Percentiles rank a stretch among this genome's conserved stretches.
Conservation (phyloP, 1,140 invertebrate species). For the Calliopsis andreniformis region DNA sequence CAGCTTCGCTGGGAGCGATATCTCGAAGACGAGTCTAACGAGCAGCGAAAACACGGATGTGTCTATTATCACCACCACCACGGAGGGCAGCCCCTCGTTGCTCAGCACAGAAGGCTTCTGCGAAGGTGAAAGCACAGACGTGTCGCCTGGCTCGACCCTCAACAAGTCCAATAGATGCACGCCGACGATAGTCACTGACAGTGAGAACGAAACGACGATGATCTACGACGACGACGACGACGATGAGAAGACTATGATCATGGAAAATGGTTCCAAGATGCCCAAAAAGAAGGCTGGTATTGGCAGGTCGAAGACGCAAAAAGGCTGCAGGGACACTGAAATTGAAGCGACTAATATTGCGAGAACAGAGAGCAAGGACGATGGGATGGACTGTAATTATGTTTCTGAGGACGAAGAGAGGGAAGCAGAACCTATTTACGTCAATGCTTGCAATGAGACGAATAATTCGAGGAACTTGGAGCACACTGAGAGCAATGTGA, state of each 20-base stretch:
- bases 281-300: slow-evolving; percentile 36
- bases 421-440: slow-evolving; percentile 75
- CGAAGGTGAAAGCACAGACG: slow-evolving; percentile 77
- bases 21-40: slow-evolving; percentile 78
- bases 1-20: slow-evolving; percentile 79
- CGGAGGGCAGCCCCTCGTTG: slow-evolving; percentile 76
- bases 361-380: slow-evolving; percentile 76
- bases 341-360: slow-evolving; percentile 55
- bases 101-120: slow-evolving; percentile 79
- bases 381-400: slow-evolving; percentile 78
- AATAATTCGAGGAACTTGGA: slow-evolving; percentile 67
- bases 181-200: slow-evolving; percentile 68
- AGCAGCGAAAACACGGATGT: slow-evolving; percentile 78
- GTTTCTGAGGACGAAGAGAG: slow-evolving; percentile 75
- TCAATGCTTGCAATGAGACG: slow-evolving; percentile 71
- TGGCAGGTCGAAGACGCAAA: slow-evolving; percentile 36
- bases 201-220: slow-evolving; percentile 65
- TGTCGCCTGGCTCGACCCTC: slow-evolving; percentile 74
- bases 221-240: slow-evolving; percentile 52
- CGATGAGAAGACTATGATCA: slow-evolving; percentile 29
- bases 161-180: slow-evolving; percentile 74
- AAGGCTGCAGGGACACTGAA: slow-evolving; percentile 28
- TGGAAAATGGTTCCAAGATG: slow-evolving; percentile 43
- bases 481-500: slow-evolving; percentile 3
- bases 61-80: slow-evolving; percentile 76